Conservation (phyloP, 1,140 invertebrate species). For the Plutomurus gul region DNA sequence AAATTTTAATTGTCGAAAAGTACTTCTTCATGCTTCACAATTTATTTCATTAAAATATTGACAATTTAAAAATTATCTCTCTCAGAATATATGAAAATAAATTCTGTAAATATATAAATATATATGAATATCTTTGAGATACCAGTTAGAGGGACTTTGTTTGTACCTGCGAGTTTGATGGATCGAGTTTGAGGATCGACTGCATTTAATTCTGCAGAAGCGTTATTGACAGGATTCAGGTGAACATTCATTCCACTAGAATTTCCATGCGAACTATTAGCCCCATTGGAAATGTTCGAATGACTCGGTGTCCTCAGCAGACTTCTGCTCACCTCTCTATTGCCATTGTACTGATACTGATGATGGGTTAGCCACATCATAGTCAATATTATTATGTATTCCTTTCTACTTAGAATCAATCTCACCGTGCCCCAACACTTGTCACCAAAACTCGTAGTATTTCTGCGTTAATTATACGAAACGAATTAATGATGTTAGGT, state of each 20-base stretch:
- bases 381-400: no score
- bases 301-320: neutral
- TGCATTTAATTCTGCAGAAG: neutral
- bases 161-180: neutral
- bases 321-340: neutral
- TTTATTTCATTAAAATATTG: no score
- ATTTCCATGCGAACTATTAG: neutral
- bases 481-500: no score
- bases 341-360: neutral
- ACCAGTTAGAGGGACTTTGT: neutral
- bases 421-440: no score
- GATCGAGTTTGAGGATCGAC: neutral
- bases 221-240: neutral
- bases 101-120: neutral
- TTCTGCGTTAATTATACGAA: no score
- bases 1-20: no score
- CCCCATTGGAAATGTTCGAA: neutral
- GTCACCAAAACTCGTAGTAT: no score
- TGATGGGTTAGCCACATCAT: conserved; percentile 8
- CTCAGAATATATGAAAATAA: no score
- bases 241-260: neutral
- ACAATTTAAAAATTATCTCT: no score
- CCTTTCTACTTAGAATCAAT: no score
- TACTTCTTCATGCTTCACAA: no score
- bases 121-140: neutral